Evolutionary conservation across 2,888 invertebrate species (phyloP).

Genomic region (Calephelis perditalis): DNA sequence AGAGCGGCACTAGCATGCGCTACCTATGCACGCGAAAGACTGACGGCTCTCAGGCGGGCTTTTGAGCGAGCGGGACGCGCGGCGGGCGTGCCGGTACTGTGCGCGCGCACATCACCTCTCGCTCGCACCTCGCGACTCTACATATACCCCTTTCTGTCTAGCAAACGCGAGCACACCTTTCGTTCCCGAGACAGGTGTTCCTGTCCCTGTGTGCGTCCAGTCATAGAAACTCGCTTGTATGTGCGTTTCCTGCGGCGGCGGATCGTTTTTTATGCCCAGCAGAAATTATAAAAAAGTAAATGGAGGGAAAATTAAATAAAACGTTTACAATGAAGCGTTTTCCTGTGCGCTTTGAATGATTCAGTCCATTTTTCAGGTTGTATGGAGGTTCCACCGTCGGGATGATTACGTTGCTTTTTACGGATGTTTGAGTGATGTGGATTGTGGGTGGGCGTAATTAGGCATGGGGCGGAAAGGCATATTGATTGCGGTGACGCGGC

Average conservation of each 20-base stretch:
- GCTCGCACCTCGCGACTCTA: constrained; percentile 42
- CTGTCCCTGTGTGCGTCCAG: constrained; percentile 66
- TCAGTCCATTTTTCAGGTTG: constrained; percentile 70
- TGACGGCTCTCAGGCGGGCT: constrained; percentile 54
- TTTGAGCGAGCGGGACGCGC: constrained; percentile 70
- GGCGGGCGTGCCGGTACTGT: constrained; percentile 68
- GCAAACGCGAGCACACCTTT: constrained; percentile 72
- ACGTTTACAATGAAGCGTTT: constrained; percentile 77
- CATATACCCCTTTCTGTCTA: constrained; percentile 50
- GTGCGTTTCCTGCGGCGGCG: constrained; percentile 74
- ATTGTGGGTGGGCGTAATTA: constrained; percentile 75
- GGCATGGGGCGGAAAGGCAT: constrained; percentile 75
- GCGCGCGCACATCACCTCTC: constrained; percentile 69
- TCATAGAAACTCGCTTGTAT: constrained; percentile 52
- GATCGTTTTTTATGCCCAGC: constrained; percentile 76
- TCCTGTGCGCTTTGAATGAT: constrained; percentile 75
- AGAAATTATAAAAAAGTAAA: constrained; percentile 78
- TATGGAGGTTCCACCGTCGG: constrained; percentile 44
- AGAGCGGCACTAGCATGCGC: constrained; percentile 64
- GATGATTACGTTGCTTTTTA: constrained; percentile 63
- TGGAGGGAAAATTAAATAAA: constrained; percentile 78
- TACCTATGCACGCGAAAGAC: constrained; percentile 74
- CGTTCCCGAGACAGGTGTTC: constrained; percentile 76
- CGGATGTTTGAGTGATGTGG: constrained; percentile 71
- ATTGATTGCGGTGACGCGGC: constrained; percentile 77